Evolutionary conservation across 2,888 invertebrate genomes (phyloP).

Genomic region (Proisotoma minuta): DNA sequence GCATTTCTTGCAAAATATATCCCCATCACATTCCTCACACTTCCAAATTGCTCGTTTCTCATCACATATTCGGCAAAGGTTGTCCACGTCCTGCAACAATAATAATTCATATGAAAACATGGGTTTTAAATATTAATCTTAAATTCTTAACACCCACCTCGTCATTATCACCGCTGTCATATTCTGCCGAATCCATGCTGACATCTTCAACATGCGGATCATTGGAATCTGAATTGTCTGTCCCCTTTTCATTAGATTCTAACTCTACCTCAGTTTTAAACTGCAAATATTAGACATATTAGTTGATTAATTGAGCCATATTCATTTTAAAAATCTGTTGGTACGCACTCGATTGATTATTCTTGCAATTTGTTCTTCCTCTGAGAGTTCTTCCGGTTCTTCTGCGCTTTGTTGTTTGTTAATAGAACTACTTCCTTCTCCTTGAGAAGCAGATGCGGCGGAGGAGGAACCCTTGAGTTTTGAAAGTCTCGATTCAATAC

Average conservation of each 20-base stretch:
- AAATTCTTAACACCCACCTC: too few relatives aligned
- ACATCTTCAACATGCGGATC: conserved; percentile 12
- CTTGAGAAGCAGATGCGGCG: background rate
- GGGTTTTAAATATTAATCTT: background rate
- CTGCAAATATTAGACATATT: conserved; percentile 14
- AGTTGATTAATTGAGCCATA: background rate
- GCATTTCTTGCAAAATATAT: conserved; percentile 74
- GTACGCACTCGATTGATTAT: conserved; percentile 35
- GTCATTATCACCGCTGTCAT: too few relatives aligned
- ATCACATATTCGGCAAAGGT: conserved; percentile 82
- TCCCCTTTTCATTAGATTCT: conserved; percentile 47
- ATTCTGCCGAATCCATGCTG: conserved; percentile 3
- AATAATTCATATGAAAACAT: background rate
- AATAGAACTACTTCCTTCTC: background rate
- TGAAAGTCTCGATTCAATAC: conserved; percentile 56
- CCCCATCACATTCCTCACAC: conserved; percentile 72
- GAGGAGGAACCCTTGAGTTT: conserved; percentile 18
- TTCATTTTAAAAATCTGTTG: background rate
- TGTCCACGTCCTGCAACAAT: conserved; percentile 58
- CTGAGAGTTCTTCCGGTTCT: conserved; percentile 35
- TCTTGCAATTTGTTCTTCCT: conserved; percentile 33
- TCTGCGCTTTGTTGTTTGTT: conserved; percentile 7
- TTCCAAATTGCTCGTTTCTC: conserved; percentile 65
- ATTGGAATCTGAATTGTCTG: background rate
- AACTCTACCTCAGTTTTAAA: conserved; percentile 37